Conservation (phyloP, 1,140 invertebrate species). For the Streblospio benedicti region DNA sequence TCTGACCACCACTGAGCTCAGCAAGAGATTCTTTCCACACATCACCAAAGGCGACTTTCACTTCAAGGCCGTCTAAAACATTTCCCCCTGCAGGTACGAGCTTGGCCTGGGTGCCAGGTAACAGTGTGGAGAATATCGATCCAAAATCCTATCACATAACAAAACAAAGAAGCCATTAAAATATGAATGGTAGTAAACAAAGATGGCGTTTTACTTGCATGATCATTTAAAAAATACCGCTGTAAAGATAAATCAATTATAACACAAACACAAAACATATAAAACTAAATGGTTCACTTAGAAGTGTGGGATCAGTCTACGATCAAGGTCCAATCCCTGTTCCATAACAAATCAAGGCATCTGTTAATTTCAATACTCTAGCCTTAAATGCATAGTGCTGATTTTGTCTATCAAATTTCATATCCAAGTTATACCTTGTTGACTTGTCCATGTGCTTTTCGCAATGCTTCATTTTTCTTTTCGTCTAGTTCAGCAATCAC, state of each 20-base stretch:
- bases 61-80: conserved; percentile 79
- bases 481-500: conserved; percentile 81
- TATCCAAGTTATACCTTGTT: conserved; percentile 45
- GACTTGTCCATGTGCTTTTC: conserved; percentile 69
- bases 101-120: conserved; percentile 81
- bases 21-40: conserved; percentile 93
- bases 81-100: conserved; percentile 63
- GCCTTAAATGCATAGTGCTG: too few relatives aligned
- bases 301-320: too few relatives aligned
- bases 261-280: too few relatives aligned
- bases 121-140: conserved; percentile 84
- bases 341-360: too few relatives aligned
- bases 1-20: conserved; percentile 92
- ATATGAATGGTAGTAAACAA: too few relatives aligned
- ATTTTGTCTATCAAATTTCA: too few relatives aligned
- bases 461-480: conserved; percentile 74
- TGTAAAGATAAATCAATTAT: too few relatives aligned
- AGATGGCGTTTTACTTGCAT: background rate
- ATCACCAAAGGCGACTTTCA: conserved; percentile 84
- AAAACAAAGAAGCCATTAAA: background rate
- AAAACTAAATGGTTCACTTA: too few relatives aligned
- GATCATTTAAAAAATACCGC: too few relatives aligned
- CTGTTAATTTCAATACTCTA: too few relatives aligned
- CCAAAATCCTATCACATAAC: conserved; percentile 68
- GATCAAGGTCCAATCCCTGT: too few relatives aligned